Percentiles rank a stretch among this genome's conserved stretches.
Conservation (phyloP, 2,888 invertebrate species). For the Sarcophaga variegata region DNA sequence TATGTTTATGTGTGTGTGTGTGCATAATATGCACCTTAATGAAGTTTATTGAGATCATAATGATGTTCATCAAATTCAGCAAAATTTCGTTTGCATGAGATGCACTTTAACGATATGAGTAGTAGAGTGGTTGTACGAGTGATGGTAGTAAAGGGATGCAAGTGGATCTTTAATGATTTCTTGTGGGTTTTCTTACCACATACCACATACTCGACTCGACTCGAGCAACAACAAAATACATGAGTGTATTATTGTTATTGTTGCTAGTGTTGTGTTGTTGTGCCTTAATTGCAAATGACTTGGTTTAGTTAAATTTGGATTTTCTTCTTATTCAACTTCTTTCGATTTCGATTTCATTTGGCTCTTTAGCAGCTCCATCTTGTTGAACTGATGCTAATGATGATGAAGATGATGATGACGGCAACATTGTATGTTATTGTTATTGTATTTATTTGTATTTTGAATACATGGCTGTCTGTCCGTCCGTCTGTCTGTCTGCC, state of each 20-base stretch:
- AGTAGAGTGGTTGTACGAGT: neutral
- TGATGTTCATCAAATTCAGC: slow-evolving; percentile 61
- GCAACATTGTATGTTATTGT: neutral
- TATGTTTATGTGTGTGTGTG: neutral
- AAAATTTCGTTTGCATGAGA: slow-evolving; percentile 23
- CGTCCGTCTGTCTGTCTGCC: neutral
- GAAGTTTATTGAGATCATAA: slow-evolving; percentile 57
- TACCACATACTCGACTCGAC: neutral
- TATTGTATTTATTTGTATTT: neutral
- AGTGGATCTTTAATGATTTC: slow-evolving; percentile 51
- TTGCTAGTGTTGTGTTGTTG: neutral
- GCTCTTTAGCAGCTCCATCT: slow-evolving; percentile 13
- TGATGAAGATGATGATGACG: neutral
- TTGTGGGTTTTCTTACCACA: slow-evolving; percentile 35
- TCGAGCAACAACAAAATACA: neutral
- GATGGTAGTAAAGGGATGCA: slow-evolving; percentile 38
- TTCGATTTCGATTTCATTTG: neutral
- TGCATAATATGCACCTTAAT: neutral
- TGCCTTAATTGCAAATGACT: slow-evolving; percentile 66
- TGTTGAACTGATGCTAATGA: slow-evolving; percentile 5
- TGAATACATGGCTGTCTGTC: slow-evolving; percentile 7
- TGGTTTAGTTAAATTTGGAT: slow-evolving; percentile 66
- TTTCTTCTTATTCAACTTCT: neutral
- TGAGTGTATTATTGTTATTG: slow-evolving; percentile 13
- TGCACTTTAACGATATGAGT: slow-evolving; percentile 23